Conservation (phyloP, 2,888 invertebrate genomes). For the Idaea dimidiata region DNA sequence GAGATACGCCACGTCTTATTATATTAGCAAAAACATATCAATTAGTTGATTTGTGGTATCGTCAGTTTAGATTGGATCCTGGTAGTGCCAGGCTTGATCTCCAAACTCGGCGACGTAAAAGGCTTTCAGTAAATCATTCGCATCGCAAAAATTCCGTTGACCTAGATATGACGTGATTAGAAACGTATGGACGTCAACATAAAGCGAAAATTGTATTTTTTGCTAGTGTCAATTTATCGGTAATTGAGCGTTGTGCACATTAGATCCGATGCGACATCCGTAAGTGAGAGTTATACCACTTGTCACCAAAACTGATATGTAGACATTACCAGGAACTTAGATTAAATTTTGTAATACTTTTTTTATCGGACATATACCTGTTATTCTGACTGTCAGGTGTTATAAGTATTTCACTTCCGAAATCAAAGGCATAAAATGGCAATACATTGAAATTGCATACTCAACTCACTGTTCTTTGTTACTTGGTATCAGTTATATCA, state of each 20-base stretch:
- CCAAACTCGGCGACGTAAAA: conserved; percentile 70
- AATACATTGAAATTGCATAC: too few species aligned
- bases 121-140: conserved; percentile 69
- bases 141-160: conserved; percentile 74
- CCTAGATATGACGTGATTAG: conserved; percentile 77
- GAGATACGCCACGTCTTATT: conserved; percentile 7
- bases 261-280: conserved; percentile 71
- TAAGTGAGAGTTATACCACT: conserved; percentile 77
- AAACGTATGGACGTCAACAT: conserved; percentile 63
- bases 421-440: not conserved
- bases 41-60: conserved; percentile 49
- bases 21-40: conserved; percentile 53
- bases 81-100: conserved; percentile 65
- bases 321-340: not conserved
- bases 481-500: not conserved
- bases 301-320: conserved; percentile 74
- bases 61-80: conserved; percentile 66
- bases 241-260: conserved; percentile 65
- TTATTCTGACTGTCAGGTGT: not conserved
- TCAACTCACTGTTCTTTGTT: too few species aligned
- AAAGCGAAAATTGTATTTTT: conserved; percentile 74
- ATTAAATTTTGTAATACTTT: not conserved
- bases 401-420: not conserved
- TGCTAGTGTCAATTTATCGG: conserved; percentile 70
- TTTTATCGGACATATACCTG: not conserved